Evolutionary conservation across 2,113 vertebrate genomes (phyloP).

Genomic region (Chaetodon trifascialis): DNA sequence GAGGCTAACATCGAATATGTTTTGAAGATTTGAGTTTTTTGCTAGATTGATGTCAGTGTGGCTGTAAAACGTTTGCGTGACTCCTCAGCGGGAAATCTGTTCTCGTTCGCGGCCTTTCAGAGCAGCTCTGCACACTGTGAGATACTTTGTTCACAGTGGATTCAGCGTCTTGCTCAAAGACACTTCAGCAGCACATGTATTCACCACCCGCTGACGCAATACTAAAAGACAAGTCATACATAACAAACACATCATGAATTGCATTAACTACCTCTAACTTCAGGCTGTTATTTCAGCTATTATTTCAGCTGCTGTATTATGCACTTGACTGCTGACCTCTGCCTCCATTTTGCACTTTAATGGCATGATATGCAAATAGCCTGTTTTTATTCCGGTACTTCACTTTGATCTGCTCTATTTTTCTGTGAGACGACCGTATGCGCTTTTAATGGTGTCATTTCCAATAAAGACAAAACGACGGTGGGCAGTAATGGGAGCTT

Average conservation of each 20-base stretch:
- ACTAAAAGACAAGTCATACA: slow-evolving; percentile 20
- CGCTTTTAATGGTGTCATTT: slow-evolving; percentile 40
- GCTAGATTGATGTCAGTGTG: not conserved
- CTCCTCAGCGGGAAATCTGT: not conserved
- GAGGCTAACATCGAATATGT: no score
- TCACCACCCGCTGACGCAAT: not conserved
- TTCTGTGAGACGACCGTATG: not conserved
- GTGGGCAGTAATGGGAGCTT: slow-evolving; percentile 13
- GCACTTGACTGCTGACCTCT: slow-evolving; percentile 49
- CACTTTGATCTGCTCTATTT: slow-evolving; percentile 25
- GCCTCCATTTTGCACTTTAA: slow-evolving; percentile 33
- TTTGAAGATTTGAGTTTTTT: no score
- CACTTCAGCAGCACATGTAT: not conserved
- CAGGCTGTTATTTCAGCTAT: slow-evolving; percentile 2
- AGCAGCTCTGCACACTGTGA: not conserved
- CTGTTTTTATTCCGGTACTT: slow-evolving; percentile 24
- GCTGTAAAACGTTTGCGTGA: not conserved
- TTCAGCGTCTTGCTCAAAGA: slow-evolving; percentile 6
- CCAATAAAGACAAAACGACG: slow-evolving; percentile 21
- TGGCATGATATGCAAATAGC: slow-evolving; percentile 29
- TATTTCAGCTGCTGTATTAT: slow-evolving; percentile 10
- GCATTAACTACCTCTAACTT: slow-evolving; percentile 5
- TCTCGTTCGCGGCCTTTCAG: not conserved
- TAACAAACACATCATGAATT: slow-evolving; percentile 23
- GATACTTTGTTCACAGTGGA: not conserved